phyloP scores from a whole-genome alignment of 2,797 vertebrate species.

The Sebastes steindachneri region DNA sequence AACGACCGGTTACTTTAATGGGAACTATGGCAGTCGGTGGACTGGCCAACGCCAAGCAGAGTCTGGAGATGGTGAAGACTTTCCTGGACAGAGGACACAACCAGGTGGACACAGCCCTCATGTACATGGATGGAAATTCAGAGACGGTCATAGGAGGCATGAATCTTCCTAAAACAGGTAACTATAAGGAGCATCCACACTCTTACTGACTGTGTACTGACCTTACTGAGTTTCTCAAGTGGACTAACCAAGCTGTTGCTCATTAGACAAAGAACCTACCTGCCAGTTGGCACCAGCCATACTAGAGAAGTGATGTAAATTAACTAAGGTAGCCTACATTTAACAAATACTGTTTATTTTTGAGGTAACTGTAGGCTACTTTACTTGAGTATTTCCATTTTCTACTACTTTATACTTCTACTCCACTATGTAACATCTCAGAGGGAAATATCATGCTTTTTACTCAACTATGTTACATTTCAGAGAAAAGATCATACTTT shows the following conservation, averaged over 20 bases:
- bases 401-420: background rate
- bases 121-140: slow-evolving; percentile 90
- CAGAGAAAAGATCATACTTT: too few species aligned
- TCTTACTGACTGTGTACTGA: background rate
- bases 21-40: slow-evolving; percentile 93
- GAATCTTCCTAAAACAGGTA: slow-evolving; percentile 83
- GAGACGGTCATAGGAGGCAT: slow-evolving; percentile 89
- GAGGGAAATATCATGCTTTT: too few species aligned
- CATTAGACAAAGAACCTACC: too few species aligned
- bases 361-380: too few species aligned
- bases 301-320: background rate
- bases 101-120: slow-evolving; percentile 89
- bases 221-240: background rate
- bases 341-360: too few species aligned
- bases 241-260: background rate
- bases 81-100: slow-evolving; percentile 85
- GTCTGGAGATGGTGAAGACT: slow-evolving; percentile 80
- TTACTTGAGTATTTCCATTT: background rate
- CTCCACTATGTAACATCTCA: background rate
- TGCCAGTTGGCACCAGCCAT: background rate
- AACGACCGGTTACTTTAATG: slow-evolving; percentile 82
- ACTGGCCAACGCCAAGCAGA: slow-evolving; percentile 81
- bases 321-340: too few species aligned
- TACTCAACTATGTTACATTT: too few species aligned
- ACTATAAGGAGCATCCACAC: too few species aligned